Base-by-base conservation (phyloP, 2,113 vertebrate species). In the Reinhardtius hippoglossoides region DNA sequence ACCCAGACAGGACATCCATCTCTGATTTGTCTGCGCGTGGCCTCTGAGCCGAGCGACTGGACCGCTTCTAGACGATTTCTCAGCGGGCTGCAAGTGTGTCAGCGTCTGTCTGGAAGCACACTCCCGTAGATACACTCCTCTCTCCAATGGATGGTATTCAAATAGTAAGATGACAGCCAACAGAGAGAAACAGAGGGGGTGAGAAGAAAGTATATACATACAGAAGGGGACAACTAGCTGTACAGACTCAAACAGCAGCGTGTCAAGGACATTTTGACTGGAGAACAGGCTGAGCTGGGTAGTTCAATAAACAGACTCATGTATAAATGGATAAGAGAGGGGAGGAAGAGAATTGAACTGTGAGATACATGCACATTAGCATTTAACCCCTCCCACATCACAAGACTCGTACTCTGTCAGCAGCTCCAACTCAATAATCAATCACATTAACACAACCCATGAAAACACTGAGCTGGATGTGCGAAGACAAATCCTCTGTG, bases 311-410 rank as follows among this genome's bases (percentile, higher is more conserved):
- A 78, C 63, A 72, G 62, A 73, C 83, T 85, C 83, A 81, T 89
- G 87, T 91, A 87, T 89, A 87, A 88, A 89, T 89, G 86, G 79
- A 84, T 90, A 74, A 78, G 81, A 75, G 73, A 74, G 60, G 50
- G 74, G 56, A 58, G 31, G 14, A 16, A 16, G 18, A 82, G 71
- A 84, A 82, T 44, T 78, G 74, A 88, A 58, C 65, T 71, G 80
- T 77, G 64, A 71, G 71, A 85, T 77, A 74, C 48, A 42, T 50
- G 21, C 54, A 74, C 71, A 88, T 91, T 84, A 84, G 87, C 82
- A 82, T 89, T 90, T 92, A 85, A 86, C 88, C 78, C 78, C 71
- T 78, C 23, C 46, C 69, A 80, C 86, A 71, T 86, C 75, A 80
- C 71, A 74, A 18, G 57, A 15, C 83, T 68, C 71, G 57, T 10